Evolutionary conservation across 2,797 vertebrate genomes (phyloP).

Genomic region (Alosa sapidissima): DNA sequence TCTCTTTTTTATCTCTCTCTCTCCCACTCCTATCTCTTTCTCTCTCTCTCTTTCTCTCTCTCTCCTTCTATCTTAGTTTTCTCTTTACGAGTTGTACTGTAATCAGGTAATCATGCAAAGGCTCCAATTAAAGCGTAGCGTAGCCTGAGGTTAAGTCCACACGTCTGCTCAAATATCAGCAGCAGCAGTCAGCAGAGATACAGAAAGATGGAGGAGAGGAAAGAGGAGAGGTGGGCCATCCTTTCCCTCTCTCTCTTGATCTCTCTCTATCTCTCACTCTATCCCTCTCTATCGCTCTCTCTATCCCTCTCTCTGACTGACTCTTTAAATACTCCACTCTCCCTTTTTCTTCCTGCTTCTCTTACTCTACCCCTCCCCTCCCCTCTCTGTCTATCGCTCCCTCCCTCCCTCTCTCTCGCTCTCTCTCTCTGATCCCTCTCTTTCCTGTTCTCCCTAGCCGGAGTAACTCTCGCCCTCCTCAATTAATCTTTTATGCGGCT

Average conservation of each 20-base stretch:
- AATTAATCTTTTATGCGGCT: conserved; percentile 55
- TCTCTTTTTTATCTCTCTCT: background rate
- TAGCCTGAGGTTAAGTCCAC: conserved; percentile 28
- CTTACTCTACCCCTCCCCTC: background rate
- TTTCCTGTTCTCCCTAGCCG: background rate
- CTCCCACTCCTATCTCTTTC: background rate
- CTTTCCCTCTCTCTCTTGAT: background rate
- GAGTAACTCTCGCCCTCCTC: conserved; percentile 32
- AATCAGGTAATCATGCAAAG: conserved; percentile 38
- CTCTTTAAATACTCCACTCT: background rate
- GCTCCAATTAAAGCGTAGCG: conserved; percentile 36
- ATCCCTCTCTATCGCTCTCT: background rate
- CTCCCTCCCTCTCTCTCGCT: conserved; percentile 19
- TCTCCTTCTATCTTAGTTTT: background rate
- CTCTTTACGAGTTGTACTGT: background rate
- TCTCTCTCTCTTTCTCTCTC: background rate
- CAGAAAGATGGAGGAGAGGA: conserved; percentile 7
- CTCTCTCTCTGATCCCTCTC: background rate
- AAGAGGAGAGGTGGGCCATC: conserved; percentile 11
- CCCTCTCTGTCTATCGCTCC: background rate
- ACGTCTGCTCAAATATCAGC: background rate
- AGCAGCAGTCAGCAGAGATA: background rate
- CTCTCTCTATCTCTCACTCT: background rate
- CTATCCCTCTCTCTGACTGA: background rate
- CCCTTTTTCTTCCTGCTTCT: background rate